These are phyloP conservation scores for Phlogophora meticulosa DNA, from an alignment of 2,888 invertebrate genomes.

Conservation along the genomic window DNA sequence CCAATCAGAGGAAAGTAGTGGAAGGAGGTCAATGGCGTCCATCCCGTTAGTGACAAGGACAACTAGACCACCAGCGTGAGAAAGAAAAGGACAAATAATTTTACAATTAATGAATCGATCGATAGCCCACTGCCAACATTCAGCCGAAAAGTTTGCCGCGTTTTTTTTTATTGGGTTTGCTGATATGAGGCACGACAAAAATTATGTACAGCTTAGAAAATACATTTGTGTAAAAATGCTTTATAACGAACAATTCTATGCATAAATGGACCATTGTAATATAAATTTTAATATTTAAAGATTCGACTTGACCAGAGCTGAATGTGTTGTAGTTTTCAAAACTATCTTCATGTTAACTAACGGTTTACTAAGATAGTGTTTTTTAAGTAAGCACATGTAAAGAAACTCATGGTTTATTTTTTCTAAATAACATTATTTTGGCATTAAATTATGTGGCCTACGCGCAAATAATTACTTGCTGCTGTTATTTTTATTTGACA, in stretches of 20 bases:
- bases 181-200: slow-evolving; percentile 12
- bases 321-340: no score
- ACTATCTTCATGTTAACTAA: no score
- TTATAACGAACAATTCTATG: background rate
- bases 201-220: slow-evolving; percentile 18
- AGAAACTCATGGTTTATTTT: no score
- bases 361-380: no score
- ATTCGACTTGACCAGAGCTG: no score
- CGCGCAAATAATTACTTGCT: no score
- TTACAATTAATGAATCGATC: slow-evolving; percentile 62
- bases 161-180: slow-evolving; percentile 42
- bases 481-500: no score
- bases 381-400: no score
- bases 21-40: slow-evolving; percentile 85
- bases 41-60: slow-evolving; percentile 70
- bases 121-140: slow-evolving; percentile 80
- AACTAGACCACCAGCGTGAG: slow-evolving; percentile 37
- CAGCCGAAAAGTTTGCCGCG: slow-evolving; percentile 69
- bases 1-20: slow-evolving; percentile 78
- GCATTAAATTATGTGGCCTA: no score
- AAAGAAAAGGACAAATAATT: slow-evolving; percentile 68
- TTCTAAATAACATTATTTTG: no score
- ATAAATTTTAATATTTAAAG: no score
- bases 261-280: no score
- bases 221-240: background rate